Evolutionary conservation across 2,888 invertebrate genomes (phyloP).

Genomic region (Uloborus plumipes): DNA sequence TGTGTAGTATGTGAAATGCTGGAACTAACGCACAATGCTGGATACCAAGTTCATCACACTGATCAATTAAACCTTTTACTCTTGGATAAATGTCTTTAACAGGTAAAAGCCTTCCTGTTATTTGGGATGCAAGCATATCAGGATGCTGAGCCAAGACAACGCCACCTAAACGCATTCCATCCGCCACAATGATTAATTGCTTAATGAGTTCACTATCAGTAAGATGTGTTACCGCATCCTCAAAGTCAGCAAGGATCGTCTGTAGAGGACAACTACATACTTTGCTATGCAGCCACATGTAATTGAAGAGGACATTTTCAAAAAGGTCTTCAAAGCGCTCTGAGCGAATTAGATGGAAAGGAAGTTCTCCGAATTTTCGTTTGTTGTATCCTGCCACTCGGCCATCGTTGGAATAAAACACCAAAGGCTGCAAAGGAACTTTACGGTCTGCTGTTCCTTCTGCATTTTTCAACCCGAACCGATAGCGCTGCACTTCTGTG

Average conservation of each 20-base stretch:
- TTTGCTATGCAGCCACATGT: slow-evolving; percentile 97
- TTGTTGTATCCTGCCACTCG: slow-evolving; percentile 91
- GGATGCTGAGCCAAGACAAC: slow-evolving; percentile 93
- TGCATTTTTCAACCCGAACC: slow-evolving; percentile 71
- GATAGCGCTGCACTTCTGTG: slow-evolving; percentile 87
- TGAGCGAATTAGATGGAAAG: slow-evolving; percentile 92
- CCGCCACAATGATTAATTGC: slow-evolving; percentile 92
- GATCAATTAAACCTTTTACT: slow-evolving; percentile 87
- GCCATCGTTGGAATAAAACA: slow-evolving; percentile 91
- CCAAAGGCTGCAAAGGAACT: slow-evolving; percentile 93
- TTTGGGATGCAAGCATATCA: slow-evolving; percentile 95
- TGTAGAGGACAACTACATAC: slow-evolving; percentile 95
- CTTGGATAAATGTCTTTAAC: slow-evolving; percentile 82
- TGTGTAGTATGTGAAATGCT: slow-evolving; percentile 94
- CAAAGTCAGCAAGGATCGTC: slow-evolving; percentile 93
- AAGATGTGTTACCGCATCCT: slow-evolving; percentile 85
- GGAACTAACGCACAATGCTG: slow-evolving; percentile 91
- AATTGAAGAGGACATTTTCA: slow-evolving; percentile 94
- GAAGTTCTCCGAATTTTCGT: slow-evolving; percentile 95
- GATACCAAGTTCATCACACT: slow-evolving; percentile 91
- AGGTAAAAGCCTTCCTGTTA: slow-evolving; percentile 92
- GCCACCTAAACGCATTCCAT: slow-evolving; percentile 92
- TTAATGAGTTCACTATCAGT: slow-evolving; percentile 85
- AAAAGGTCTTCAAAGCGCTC: slow-evolving; percentile 91
- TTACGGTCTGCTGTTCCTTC: slow-evolving; percentile 78